phyloP scores from a whole-genome alignment of 2,113 vertebrate species.

The Misgurnus mizolepis region DNA sequence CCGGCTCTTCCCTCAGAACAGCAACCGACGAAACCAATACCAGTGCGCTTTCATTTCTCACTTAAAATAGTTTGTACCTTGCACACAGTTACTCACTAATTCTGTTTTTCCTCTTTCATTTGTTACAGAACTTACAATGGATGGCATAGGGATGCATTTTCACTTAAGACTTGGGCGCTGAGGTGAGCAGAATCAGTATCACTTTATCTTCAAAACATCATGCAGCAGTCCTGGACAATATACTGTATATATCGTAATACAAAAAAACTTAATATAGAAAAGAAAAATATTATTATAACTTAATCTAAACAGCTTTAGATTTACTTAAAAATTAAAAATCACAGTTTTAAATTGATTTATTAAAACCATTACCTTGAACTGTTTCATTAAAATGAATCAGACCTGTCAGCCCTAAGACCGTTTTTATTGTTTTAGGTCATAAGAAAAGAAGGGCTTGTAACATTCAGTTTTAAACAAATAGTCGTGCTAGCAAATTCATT shows the following conservation, averaged over 20 bases:
- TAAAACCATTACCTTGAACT: neutral
- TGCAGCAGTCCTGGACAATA: neutral
- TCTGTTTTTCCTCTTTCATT: neutral
- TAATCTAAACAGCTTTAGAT: neutral
- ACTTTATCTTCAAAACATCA: neutral
- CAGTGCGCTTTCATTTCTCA: conserved; percentile 74
- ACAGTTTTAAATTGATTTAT: neutral
- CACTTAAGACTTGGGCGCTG: conserved; percentile 87
- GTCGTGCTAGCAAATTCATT: neutral
- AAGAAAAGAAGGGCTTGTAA: too few species aligned
- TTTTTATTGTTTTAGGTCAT: neutral
- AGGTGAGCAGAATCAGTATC: conserved; percentile 73
- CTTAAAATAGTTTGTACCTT: neutral
- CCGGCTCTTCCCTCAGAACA: conserved; percentile 82
- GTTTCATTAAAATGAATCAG: neutral
- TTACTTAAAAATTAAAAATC: neutral
- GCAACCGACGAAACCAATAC: conserved; percentile 72
- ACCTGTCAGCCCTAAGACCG: neutral
- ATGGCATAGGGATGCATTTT: conserved; percentile 91
- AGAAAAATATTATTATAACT: too few species aligned
- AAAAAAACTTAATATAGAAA: neutral
- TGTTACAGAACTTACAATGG: conserved; percentile 83
- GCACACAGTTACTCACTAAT: neutral
- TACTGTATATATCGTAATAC: neutral
- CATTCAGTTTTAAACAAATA: neutral